A percentile compares a stretch with the other conserved stretches of the same genome.
Evolutionary conservation across 2,113 vertebrate genomes (phyloP).

Genomic region (Elephas maximus): DNA sequence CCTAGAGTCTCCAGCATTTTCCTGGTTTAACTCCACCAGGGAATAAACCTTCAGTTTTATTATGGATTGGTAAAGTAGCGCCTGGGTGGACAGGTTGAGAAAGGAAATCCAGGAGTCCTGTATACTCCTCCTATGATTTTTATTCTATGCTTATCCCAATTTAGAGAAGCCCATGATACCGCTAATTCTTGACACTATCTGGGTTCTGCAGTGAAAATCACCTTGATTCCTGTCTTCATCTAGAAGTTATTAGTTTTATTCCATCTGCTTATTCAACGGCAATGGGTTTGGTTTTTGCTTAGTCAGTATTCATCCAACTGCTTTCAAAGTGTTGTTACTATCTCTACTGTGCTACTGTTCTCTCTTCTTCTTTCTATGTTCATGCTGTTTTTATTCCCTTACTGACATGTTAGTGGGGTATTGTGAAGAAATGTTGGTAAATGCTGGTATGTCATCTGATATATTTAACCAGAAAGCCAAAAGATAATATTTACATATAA

Average conservation of each 20-base stretch:
- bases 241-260: background rate
- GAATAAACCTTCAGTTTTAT: background rate
- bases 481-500: background rate
- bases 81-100: background rate
- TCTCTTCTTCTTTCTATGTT: too few species aligned
- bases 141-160: background rate
- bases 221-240: background rate
- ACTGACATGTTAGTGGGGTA: too few species aligned
- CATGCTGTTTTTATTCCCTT: too few species aligned
- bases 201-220: background rate
- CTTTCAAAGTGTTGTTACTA: too few species aligned
- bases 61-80: background rate
- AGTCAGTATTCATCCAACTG: too few species aligned
- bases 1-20: background rate
- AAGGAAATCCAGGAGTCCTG: background rate
- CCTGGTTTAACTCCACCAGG: background rate
- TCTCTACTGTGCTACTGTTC: too few species aligned
- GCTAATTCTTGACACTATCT: constrained; percentile 4
- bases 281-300: too few species aligned
- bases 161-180: background rate
- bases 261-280: too few species aligned
- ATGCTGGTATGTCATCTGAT: too few species aligned
- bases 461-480: background rate
- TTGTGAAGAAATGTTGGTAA: too few species aligned
- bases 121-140: background rate